Evolutionary conservation across 2,888 invertebrate species (phyloP).

Genomic region (Elysia crispata): DNA sequence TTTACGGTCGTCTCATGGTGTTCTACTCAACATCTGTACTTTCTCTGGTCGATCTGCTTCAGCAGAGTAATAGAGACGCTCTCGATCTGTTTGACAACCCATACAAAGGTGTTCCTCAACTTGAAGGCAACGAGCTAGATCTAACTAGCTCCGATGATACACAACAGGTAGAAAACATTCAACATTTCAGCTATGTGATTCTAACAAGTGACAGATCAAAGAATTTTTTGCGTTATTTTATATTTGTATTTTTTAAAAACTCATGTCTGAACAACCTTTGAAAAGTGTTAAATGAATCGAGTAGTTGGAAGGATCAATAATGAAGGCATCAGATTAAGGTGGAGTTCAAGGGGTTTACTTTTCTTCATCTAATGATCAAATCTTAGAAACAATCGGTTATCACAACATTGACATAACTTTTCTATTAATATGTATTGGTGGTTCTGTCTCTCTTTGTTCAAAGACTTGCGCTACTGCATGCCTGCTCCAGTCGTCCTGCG

Average conservation of each 20-base stretch:
- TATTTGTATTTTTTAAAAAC: too few relatives aligned
- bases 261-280: too few relatives aligned
- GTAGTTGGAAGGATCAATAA: too few relatives aligned
- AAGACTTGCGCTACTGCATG: slow-evolving; percentile 71
- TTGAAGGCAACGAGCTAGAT: slow-evolving; percentile 54
- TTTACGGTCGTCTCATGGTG: slow-evolving; percentile 67
- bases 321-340: too few relatives aligned
- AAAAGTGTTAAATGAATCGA: too few relatives aligned
- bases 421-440: neutral
- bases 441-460: neutral
- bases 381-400: too few relatives aligned
- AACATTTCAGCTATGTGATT: neutral
- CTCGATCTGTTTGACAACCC: slow-evolving; percentile 58
- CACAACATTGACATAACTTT: too few relatives aligned
- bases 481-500: slow-evolving; percentile 62
- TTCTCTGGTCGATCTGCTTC: slow-evolving; percentile 54
- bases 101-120: slow-evolving; percentile 50
- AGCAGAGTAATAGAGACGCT: slow-evolving; percentile 53
- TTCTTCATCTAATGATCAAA: too few relatives aligned
- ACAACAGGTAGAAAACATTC: slow-evolving; percentile 54
- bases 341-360: too few relatives aligned
- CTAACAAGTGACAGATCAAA: too few relatives aligned
- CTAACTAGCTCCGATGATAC: slow-evolving; percentile 54
- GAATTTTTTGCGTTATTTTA: too few relatives aligned
- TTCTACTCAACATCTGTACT: slow-evolving; percentile 65